These are phyloP conservation scores for Liposcelis brunnea DNA, from an alignment of 2,888 invertebrate genomes.

Conservation along the genomic window DNA sequence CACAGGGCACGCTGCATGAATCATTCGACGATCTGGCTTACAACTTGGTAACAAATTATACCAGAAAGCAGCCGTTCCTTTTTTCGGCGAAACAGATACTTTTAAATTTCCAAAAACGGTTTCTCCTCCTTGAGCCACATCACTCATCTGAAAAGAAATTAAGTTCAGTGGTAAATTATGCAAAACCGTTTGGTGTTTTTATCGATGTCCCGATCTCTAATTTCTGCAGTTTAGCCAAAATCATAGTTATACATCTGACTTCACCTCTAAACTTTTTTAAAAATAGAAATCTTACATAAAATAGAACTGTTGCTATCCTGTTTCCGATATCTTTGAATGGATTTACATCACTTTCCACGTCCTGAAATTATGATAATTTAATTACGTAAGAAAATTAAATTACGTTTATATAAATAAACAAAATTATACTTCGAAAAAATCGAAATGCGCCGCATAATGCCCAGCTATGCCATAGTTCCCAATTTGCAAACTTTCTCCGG, in stretches of 20 bases:
- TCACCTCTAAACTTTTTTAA: no score
- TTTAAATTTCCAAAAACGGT: conserved; percentile 89
- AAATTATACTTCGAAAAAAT: conserved; percentile 68
- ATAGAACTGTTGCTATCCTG: conserved; percentile 92
- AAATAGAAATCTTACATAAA: conserved; percentile 95
- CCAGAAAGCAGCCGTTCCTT: conserved; percentile 93
- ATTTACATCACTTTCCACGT: conserved; percentile 75
- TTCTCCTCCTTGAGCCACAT: conserved; percentile 92
- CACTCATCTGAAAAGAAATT: conserved; percentile 67
- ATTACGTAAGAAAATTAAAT: conserved; percentile 10
- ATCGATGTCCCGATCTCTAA: no score
- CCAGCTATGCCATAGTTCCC: conserved; percentile 98
- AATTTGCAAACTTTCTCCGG: conserved; percentile 93
- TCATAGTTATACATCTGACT: no score
- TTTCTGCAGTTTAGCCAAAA: no score
- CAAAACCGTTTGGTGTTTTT: no score
- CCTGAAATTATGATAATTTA: conserved; percentile 46
- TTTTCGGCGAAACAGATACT: conserved; percentile 69
- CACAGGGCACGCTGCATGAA: conserved; percentile 96
- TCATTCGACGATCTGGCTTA: conserved; percentile 76
- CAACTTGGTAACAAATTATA: conserved; percentile 81
- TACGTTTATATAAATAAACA: no score
- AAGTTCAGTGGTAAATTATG: no score
- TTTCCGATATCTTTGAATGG: conserved; percentile 75
- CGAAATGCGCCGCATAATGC: conserved; percentile 96